Conservation (phyloP, 1,140 invertebrate genomes). For the Akabosia matsudoensis region DNA sequence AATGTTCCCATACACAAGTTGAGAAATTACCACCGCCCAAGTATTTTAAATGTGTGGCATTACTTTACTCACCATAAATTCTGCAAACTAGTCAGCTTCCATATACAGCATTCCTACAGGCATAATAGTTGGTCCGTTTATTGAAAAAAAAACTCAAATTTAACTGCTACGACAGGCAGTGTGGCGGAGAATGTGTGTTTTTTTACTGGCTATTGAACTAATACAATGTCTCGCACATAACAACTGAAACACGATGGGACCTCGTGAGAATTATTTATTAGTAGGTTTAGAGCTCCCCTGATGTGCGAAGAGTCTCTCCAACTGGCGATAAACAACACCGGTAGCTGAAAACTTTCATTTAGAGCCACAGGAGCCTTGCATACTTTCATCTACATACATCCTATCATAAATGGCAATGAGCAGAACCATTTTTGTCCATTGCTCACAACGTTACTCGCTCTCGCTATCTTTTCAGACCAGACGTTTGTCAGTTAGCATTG, state of each 20-base stretch:
- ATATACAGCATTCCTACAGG: no score
- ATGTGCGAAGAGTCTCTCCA: conserved; percentile 19
- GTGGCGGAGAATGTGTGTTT: neutral
- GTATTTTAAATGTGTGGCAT: no score
- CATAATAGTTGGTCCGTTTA: no score
- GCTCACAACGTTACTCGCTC: neutral
- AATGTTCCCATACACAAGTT: no score
- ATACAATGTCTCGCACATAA: no score
- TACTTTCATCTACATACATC: conserved; percentile 17
- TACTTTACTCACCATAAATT: neutral
- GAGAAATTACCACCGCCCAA: no score
- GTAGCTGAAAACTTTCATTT: conserved; percentile 25
- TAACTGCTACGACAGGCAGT: no score
- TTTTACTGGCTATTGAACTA: neutral
- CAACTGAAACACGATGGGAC: neutral
- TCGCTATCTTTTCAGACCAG: neutral
- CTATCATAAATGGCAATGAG: conserved; percentile 17
- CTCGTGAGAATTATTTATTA: conserved; percentile 23
- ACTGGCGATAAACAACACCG: conserved; percentile 20
- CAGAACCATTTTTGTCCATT: conserved; percentile 17
- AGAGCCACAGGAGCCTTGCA: conserved; percentile 8
- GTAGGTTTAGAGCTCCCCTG: conserved; percentile 16
- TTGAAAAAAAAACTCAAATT: no score
- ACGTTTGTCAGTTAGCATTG: no score
- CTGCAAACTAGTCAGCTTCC: neutral